Percentiles rank a stretch among this genome's conserved stretches.
Evolutionary conservation across 1,140 invertebrate species (phyloP).

Genomic region (Pachypsylla venusta): DNA sequence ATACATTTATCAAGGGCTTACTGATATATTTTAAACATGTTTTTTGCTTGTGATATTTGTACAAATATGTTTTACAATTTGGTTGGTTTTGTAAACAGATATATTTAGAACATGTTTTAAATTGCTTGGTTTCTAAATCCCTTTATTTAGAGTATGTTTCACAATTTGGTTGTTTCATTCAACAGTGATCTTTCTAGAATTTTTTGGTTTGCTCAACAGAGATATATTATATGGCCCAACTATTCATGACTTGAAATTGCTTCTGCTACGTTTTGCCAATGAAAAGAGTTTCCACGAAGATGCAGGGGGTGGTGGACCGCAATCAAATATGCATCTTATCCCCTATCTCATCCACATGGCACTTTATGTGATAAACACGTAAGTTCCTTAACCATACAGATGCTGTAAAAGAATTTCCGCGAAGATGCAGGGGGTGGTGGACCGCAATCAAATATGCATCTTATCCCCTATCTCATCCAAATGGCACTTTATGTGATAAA

Average conservation of each 20-base stretch:
- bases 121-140: no score
- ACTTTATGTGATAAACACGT: conserved; percentile 88
- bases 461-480: conserved; percentile 86
- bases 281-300: conserved; percentile 95
- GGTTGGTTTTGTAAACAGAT: no score
- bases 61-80: no score
- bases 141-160: no score
- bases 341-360: conserved; percentile 91
- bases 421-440: conserved; percentile 94
- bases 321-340: conserved; percentile 93
- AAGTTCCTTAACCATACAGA: no score
- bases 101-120: no score
- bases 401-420: conserved; percentile 90
- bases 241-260: conserved; percentile 84
- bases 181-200: conserved; percentile 5
- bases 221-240: conserved; percentile 79
- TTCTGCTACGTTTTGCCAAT: conserved; percentile 77
- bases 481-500: conserved; percentile 92
- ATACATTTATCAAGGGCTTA: no score
- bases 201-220: conserved; percentile 34
- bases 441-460: conserved; percentile 92
- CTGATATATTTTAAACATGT: no score
- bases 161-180: background rate
- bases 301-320: conserved; percentile 87
- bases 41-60: no score